Evolutionary conservation across 1,140 invertebrate species (phyloP), one percentile per base, ranked within the genome.

Genomic region (Hesperophylax magnus): DNA sequence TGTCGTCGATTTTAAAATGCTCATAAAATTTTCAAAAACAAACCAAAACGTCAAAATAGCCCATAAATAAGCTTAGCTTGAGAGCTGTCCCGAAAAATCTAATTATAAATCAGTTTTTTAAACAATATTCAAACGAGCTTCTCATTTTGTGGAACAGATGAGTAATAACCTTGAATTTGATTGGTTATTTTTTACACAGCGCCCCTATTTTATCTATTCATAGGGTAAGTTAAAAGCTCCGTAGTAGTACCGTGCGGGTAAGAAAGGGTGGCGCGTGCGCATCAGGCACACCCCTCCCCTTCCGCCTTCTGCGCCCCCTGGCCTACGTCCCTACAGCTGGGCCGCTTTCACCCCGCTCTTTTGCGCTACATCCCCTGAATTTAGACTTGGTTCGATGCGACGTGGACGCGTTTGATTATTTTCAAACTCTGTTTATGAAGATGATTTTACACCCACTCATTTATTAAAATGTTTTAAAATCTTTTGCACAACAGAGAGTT

Each of bases 1-100:
- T 81, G 82, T 78, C 82, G 79, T 81, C 77, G 82, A 81, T 83
- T 83, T 80, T 76, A 80, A 81, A 83, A 81, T 76, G 79, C 53
- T 63, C 82, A 65, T 83, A 83, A 83, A 83, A 80, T 58, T 78
- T 39, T 77, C 69, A 31, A 78, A 81, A 78, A 83, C 17, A 78
- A 81, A 75, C 58, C 53, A 63, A 75, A 80, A 79, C 76, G 60
- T 83, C 76, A 78, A 80, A 83, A 83, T 83, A 81, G 75, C 65
- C 79, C 82, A 78, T 83, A 83, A 83, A 83, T 79, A 78, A 63
- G 60, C 72, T 53, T 65, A 11, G 20, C 63, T 15, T 53, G 65
- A 54, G 53, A 60, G 58, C 67, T 22, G 39, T 69, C n/a, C 22
- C 18, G 63, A 65, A 17, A 24, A 17, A 34, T 20, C n/a, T 65